Evolutionary conservation across 1,140 invertebrate species (phyloP).

Genomic region (Pseudomyrmex dendroicus): DNA sequence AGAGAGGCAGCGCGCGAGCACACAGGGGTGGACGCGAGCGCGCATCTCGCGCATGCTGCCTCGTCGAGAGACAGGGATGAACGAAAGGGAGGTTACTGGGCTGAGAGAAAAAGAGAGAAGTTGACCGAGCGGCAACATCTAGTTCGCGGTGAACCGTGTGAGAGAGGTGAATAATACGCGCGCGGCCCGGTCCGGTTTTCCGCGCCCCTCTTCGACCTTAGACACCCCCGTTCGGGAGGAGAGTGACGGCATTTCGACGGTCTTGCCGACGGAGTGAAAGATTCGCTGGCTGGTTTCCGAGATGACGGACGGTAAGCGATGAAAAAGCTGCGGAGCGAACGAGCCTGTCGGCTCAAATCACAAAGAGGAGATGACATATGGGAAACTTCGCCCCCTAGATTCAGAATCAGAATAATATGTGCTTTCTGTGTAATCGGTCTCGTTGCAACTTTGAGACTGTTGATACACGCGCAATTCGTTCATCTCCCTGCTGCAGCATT

Average conservation of each 20-base stretch:
- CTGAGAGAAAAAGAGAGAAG: background rate
- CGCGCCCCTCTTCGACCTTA: background rate
- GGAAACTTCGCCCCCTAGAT: too few species aligned
- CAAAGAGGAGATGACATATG: background rate
- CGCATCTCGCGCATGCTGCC: conserved; percentile 64
- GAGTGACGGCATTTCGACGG: background rate
- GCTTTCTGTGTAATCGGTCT: too few species aligned
- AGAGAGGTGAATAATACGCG: conserved; percentile 50
- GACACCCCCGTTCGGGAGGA: background rate
- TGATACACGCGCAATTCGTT: too few species aligned
- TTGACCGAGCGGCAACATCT: background rate
- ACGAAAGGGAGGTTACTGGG: conserved; percentile 4
- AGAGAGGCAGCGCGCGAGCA: conserved; percentile 18
- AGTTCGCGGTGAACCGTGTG: conserved; percentile 29
- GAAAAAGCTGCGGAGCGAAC: background rate
- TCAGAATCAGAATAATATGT: too few species aligned
- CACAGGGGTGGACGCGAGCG: background rate
- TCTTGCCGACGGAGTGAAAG: background rate
- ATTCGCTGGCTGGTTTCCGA: background rate
- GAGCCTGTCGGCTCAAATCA: background rate
- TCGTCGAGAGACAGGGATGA: conserved; percentile 33
- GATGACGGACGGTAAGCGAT: conserved; percentile 66
- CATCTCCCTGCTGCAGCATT: too few species aligned
- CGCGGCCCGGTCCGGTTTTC: background rate
- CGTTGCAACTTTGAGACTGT: too few species aligned